Conservation (phyloP, 2,113 vertebrate species). For the Apaloderma vittatum region DNA sequence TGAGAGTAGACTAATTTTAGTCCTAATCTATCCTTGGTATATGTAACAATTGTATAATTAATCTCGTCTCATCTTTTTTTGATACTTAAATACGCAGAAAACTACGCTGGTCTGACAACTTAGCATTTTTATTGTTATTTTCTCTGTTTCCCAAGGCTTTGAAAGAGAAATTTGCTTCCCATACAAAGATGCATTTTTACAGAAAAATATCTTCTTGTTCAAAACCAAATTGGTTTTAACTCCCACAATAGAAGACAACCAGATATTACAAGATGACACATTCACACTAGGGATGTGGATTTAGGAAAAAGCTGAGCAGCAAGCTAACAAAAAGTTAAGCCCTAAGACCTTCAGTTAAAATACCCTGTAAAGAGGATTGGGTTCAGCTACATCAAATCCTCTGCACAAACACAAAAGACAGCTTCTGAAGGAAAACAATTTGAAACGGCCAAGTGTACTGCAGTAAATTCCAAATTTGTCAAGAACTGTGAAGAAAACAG, state of each 20-base stretch:
- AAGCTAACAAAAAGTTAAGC: constrained; percentile 26
- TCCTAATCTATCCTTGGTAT: not conserved
- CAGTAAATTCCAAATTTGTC: not conserved
- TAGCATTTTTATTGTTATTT: not conserved
- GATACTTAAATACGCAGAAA: not conserved
- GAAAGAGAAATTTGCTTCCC: not conserved
- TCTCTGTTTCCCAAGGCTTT: not conserved
- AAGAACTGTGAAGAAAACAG: not conserved
- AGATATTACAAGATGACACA: constrained; percentile 8
- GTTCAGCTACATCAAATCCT: constrained; percentile 29
- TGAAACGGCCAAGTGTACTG: not conserved
- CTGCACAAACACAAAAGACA: not conserved
- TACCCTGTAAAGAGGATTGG: not conserved
- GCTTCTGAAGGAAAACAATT: not conserved
- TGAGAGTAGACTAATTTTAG: not conserved
- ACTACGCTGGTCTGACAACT: not conserved
- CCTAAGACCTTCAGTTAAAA: constrained; percentile 15
- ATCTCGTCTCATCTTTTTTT: not conserved
- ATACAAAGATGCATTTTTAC: not conserved
- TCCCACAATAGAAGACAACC: not conserved
- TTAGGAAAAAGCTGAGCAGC: constrained; percentile 10
- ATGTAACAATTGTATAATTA: not conserved
- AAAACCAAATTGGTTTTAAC: constrained; percentile 1
- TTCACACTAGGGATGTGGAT: not conserved
- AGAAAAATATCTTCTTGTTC: not conserved